phyloP scores from a whole-genome alignment of 2,888 invertebrate species.

The Colletes collaris region DNA sequence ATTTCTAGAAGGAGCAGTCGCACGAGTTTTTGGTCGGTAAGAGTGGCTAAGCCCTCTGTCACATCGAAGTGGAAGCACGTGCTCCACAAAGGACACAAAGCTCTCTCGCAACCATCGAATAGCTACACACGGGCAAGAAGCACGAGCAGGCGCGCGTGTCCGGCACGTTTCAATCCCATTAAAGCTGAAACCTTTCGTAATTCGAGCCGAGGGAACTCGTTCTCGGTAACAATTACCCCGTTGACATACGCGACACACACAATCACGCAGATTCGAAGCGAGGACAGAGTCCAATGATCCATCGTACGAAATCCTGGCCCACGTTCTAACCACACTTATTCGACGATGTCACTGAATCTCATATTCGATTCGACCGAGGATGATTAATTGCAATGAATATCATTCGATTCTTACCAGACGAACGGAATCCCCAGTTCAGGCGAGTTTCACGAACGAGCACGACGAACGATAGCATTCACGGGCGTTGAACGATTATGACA shows the following conservation, averaged over 20 bases:
- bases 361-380: too few species aligned
- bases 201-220: conserved; percentile 27
- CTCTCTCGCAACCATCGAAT: conserved; percentile 6
- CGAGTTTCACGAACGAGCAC: not conserved
- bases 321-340: not conserved
- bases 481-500: conserved; percentile 18
- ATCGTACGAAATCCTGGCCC: conserved; percentile 8
- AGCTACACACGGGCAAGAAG: not conserved
- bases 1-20: not conserved
- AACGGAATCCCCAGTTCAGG: not conserved
- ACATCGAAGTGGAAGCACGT: conserved; percentile 44
- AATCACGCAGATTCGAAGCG: conserved; percentile 13
- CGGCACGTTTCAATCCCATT: conserved; percentile 21
- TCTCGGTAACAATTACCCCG: conserved; percentile 19
- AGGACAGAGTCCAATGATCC: conserved; percentile 3
- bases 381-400: too few species aligned
- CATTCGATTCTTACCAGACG: conserved; percentile 23
- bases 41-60: conserved; percentile 7
- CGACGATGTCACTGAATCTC: not conserved
- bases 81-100: conserved; percentile 41
- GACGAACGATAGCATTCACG: conserved; percentile 4
- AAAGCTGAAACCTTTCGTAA: conserved; percentile 38
- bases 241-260: conserved; percentile 27
- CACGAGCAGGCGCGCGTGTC: not conserved
- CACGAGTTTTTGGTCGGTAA: conserved; percentile 16